Evolutionary conservation across 2,797 vertebrate species (phyloP), one percentile per base, ranked within the genome.

Genomic region (Anguilla pacifica): DNA sequence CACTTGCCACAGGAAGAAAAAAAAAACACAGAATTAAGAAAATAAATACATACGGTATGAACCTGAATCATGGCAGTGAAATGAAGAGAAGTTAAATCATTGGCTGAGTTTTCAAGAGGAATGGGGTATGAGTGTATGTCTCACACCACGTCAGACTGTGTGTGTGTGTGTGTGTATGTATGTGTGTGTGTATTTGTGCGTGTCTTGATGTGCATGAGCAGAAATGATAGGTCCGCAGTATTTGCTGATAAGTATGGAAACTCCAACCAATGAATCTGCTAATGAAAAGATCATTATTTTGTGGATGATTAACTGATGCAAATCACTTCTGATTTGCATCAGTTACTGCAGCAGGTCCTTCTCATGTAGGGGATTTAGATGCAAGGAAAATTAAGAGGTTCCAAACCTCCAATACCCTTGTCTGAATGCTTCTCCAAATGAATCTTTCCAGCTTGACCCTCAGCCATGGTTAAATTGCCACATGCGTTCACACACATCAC

Each of bases 21-120:
- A 82, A 88, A 87, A 87, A 88, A 61, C 88, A 88, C 19, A 74
- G 81, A 87, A 86, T n/a, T 82, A 86, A 82, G 43, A 82, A 94
- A 94, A 93, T 91, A 94, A 92, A 94, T 91, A 93, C 77, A 91
- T 87, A 88, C 77, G 85, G 89, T 89, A 86, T 90, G 89, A 94
- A 90, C 86, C 90, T 92, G 92, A 94, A 94, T 94, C 85, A 92
- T 90, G 91, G 88, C 89, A 89, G 88, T 90, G 85, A 90, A 86
- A 85, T 67, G 55, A 89, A 90, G 81, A 88, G 87, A 90, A 91
- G 90, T 81, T 87, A 77, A 90, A 89, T 91, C 15, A 90, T 92
- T 92, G 91, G 87, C 92, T 61, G 82, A 35, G 89, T 87, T 90
- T 93, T 77, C 92, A 93, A 93, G 86, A 84, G 59, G 84, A 82